phyloP scores from a whole-genome alignment of 2,797 vertebrate species.

The Sitta carolinensis region DNA sequence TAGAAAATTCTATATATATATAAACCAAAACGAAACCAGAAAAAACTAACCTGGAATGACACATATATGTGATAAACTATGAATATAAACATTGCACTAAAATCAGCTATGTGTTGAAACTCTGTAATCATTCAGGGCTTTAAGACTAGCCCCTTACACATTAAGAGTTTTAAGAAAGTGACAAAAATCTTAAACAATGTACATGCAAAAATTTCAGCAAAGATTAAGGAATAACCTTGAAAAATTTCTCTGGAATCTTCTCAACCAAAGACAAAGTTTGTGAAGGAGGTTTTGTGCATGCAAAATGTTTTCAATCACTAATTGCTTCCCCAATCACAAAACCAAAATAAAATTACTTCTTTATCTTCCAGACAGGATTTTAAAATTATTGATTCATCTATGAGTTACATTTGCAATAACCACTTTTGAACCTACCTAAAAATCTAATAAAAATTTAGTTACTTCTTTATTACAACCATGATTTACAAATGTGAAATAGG shows the following conservation, averaged over 20 bases:
- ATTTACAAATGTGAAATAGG: neutral
- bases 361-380: neutral
- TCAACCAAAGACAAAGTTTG: neutral
- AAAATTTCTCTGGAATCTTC: neutral
- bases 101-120: neutral
- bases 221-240: neutral
- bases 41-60: neutral
- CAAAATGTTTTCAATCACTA: neutral
- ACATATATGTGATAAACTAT: fast-evolving
- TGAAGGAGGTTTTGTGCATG: neutral
- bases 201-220: neutral
- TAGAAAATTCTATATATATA: neutral
- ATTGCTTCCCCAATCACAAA: neutral
- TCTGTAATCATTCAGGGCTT: neutral
- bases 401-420: neutral
- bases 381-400: neutral
- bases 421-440: neutral
- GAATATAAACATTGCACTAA: neutral
- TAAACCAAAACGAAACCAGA: neutral
- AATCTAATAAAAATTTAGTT: neutral
- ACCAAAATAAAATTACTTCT: neutral
- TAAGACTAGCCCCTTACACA: neutral
- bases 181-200: neutral
- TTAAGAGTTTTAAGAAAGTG: neutral
- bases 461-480: neutral